Conservation (phyloP, 2,113 vertebrate species). For the Vombatus ursinus region DNA sequence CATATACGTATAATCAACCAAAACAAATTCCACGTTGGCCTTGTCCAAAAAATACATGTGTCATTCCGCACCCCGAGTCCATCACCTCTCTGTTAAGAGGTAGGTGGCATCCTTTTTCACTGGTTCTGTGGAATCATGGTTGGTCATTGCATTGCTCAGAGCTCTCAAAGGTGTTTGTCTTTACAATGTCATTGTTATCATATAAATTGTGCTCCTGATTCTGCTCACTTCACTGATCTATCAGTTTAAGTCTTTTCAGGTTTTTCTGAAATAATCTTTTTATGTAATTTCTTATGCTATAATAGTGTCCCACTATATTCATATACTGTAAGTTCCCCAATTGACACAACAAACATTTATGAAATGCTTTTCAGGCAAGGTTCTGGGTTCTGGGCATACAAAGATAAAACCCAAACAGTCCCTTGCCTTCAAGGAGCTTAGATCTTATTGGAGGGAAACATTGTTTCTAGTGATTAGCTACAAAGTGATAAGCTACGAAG, state of each 20-base stretch:
- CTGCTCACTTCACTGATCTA: neutral
- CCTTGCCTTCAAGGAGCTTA: neutral
- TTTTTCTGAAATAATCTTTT: neutral
- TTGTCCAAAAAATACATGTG: neutral
- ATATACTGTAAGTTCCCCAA: neutral
- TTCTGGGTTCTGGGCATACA: neutral
- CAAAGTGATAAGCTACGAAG: neutral
- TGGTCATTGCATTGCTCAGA: neutral
- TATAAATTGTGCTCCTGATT: neutral
- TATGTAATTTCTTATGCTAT: neutral
- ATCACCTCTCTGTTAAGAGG: neutral
- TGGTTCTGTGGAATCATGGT: neutral
- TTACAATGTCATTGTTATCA: neutral
- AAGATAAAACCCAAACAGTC: neutral
- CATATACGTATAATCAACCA: neutral
- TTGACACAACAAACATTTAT: neutral
- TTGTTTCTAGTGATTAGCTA: neutral
- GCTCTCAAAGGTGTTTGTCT: neutral
- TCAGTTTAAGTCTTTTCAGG: neutral
- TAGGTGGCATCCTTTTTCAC: neutral
- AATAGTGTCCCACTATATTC: neutral
- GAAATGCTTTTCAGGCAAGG: neutral
- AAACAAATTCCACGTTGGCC: neutral
- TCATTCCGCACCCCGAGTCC: neutral
- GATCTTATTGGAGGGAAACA: neutral